phyloP scores from a whole-genome alignment of 2,797 vertebrate genomes.

The Phrynocephalus forsythii region DNA sequence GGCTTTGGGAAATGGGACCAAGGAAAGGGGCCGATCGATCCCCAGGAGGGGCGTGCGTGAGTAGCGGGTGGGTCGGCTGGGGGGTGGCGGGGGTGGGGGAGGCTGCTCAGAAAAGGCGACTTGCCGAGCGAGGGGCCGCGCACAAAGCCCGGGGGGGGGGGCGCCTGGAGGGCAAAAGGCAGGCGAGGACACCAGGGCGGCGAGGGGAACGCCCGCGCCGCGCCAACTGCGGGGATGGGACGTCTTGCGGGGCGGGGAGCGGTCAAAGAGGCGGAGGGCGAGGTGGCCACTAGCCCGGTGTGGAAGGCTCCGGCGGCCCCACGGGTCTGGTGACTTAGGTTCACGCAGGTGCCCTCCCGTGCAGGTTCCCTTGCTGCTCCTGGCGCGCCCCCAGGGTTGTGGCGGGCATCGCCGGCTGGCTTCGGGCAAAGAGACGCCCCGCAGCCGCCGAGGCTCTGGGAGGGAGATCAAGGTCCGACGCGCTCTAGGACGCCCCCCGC shows the following conservation, averaged over 20 bases:
- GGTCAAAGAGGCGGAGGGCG: no score
- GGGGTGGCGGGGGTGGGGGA: constrained; percentile 28
- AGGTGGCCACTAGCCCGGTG: neutral
- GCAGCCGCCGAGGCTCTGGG: no score
- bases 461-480: no score
- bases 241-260: no score
- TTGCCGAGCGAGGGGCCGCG: neutral
- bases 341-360: accelerated
- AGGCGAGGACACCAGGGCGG: constrained; percentile 30
- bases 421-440: no score
- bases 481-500: no score
- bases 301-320: neutral
- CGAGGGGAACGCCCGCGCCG: neutral
- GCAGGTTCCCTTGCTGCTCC: neutral
- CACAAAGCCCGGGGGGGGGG: neutral
- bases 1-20: constrained; percentile 17
- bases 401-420: no score
- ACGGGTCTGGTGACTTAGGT: no score
- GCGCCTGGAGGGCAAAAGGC: constrained; percentile 18
- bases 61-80: constrained; percentile 42
- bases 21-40: constrained; percentile 54
- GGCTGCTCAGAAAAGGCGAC: constrained; percentile 26
- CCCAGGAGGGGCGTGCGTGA: neutral
- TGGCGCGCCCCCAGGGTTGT: no score
- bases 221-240: neutral